phyloP scores from a whole-genome alignment of 2,888 invertebrate species.

The Ypsolopha sequella region DNA sequence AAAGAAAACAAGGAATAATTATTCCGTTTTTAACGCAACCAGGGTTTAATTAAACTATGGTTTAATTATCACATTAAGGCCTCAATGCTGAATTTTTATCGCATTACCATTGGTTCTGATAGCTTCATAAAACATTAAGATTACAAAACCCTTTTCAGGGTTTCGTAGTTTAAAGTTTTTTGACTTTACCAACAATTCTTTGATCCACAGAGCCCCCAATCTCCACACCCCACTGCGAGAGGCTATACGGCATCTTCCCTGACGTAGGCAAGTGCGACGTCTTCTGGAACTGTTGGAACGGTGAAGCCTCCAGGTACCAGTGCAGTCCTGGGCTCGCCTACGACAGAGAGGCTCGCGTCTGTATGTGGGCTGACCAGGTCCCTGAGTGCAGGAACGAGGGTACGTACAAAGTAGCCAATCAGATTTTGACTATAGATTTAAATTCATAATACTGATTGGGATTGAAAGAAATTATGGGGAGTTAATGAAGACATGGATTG shows the following conservation, averaged over 20 bases:
- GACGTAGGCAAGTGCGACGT: constrained; percentile 91
- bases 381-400: constrained; percentile 93
- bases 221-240: constrained; percentile 84
- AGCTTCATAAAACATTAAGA: too few relatives aligned
- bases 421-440: too few relatives aligned
- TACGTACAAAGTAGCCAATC: constrained; percentile 38
- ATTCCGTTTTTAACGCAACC: too few relatives aligned
- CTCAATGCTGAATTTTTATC: too few relatives aligned
- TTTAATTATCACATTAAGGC: too few relatives aligned
- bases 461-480: background rate
- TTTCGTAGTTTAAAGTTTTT: too few relatives aligned
- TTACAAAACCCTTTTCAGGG: too few relatives aligned
- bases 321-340: constrained; percentile 96
- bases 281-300: constrained; percentile 98
- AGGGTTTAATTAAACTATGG: too few relatives aligned
- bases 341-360: constrained; percentile 92
- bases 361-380: constrained; percentile 97
- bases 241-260: constrained; percentile 93
- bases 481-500: too few relatives aligned
- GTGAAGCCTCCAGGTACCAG: constrained; percentile 93
- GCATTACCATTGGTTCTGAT: too few relatives aligned
- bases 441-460: too few relatives aligned
- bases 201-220: constrained; percentile 81
- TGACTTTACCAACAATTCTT: background rate
- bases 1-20: too few relatives aligned